Conservation (phyloP, 2,888 invertebrate genomes). For the Endotricha flammealis region DNA sequence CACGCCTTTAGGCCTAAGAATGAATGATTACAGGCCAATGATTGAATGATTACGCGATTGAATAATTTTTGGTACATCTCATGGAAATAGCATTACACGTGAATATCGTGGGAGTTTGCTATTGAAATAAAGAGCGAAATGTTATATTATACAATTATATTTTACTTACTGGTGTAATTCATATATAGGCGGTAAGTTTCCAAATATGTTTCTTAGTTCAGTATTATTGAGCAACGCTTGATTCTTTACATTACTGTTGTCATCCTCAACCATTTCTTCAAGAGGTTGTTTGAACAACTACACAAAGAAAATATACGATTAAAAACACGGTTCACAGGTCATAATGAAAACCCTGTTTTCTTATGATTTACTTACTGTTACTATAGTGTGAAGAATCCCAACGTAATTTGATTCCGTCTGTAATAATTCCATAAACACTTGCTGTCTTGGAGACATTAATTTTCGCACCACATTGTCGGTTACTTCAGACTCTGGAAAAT, state of each 20-base stretch:
- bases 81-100: no score
- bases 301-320: conserved; percentile 25
- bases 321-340: conserved; percentile 1
- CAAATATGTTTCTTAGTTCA: conserved; percentile 96
- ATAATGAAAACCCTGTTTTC: conserved; percentile 5
- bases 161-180: conserved; percentile 88
- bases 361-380: conserved; percentile 89
- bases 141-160: no score
- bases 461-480: conserved; percentile 82
- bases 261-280: conserved; percentile 90
- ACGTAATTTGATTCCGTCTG: conserved; percentile 99
- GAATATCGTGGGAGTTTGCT: no score
- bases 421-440: conserved; percentile 93
- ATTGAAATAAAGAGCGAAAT: no score
- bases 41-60: no score
- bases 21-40: no score
- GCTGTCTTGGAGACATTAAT: conserved; percentile 85
- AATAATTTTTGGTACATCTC: no score
- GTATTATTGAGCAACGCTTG: conserved; percentile 90
- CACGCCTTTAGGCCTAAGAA: no score
- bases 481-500: conserved; percentile 74
- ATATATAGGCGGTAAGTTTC: conserved; percentile 95
- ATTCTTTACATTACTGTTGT: conserved; percentile 80
- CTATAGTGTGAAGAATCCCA: conserved; percentile 94
- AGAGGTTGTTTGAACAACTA: conserved; percentile 96